Evolutionary conservation across 1,140 invertebrate species (phyloP), one percentile per base, ranked within the genome.

Genomic region (Drosophila sp.): DNA sequence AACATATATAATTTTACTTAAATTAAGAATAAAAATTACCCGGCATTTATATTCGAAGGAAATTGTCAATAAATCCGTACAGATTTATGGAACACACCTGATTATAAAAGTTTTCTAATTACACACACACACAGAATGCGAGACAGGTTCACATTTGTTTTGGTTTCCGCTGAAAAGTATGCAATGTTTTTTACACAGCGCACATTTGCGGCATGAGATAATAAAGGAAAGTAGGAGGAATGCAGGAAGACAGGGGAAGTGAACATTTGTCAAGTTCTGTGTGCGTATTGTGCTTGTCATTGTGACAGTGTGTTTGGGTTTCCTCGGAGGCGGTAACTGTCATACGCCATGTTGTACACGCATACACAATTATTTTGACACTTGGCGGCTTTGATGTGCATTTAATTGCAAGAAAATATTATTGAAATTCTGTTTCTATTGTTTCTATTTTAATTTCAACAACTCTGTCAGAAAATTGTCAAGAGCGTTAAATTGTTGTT

Each of bases 91-190:
- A n/a, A n/a, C n/a, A n/a, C n/a, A n/a, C n/a, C n/a, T n/a, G n/a
- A n/a, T n/a, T n/a, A 69, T 56, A 86, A 86, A 84, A 84, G 56
- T 84, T 84, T 84, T 86, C 80, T 86, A 84, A 84, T 84, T 86
- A 84, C 64, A 50, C 16, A 27, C 54, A 80, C 16, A 43, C 14
- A 13, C 13, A 36, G 45, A n/a, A 18, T n/a, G 9, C 7, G 32
- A 1, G 36, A 7, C 18, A 59, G n/a, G n/a, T n/a, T n/a, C n/a
- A n/a, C n/a, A n/a, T n/a, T n/a, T n/a, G n/a, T n/a, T n/a, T n/a
- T n/a, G n/a, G n/a, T n/a, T n/a, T n/a, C 25, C 45, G 51, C 61
- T 61, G 53, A 73, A 62, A 76, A 56, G 73, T 72, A 76, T 62
- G 61, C 73, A 72, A 72, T 51, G 63, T 9, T 57, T 72, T 72